Percentiles rank a stretch among this genome's conserved stretches.
Evolutionary conservation across 2,888 invertebrate species (phyloP).

Genomic region (Nyleta sp.): DNA sequence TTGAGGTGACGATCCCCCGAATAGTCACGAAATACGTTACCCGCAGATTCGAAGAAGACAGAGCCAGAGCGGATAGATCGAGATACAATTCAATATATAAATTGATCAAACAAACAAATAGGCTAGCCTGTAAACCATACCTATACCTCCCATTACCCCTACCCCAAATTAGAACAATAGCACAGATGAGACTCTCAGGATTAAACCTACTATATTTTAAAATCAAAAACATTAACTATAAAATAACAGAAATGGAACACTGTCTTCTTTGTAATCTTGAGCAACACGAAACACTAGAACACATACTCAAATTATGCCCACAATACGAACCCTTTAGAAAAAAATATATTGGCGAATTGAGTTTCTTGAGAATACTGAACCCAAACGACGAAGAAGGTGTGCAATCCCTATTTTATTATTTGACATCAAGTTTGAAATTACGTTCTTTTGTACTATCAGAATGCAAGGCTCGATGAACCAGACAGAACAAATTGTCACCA

Average conservation of each 20-base stretch:
- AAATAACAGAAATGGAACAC: not conserved
- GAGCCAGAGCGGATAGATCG: not conserved
- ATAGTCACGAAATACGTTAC: not conserved
- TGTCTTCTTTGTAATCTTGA: conserved; percentile 4
- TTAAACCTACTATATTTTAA: not conserved
- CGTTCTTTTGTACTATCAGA: no score
- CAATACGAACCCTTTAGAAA: no score
- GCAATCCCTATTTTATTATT: no score
- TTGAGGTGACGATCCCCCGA: not conserved
- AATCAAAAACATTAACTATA: not conserved
- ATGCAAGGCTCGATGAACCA: no score
- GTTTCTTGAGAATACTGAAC: no score
- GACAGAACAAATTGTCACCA: no score
- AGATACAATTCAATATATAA: conserved; percentile 7
- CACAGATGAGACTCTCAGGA: not conserved
- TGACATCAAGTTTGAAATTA: no score
- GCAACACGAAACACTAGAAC: conserved; percentile 10
- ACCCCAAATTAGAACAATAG: not conserved
- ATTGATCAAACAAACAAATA: not conserved
- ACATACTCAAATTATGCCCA: conserved; percentile 1
- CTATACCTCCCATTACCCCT: not conserved
- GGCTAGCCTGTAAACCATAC: not conserved
- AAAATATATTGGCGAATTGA: no score
- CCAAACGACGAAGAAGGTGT: no score
- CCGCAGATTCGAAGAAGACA: not conserved